phyloP scores from a whole-genome alignment of 37 sponge, comb jelly and placozoan genomes.

The Aplysina aerophoba region DNA sequence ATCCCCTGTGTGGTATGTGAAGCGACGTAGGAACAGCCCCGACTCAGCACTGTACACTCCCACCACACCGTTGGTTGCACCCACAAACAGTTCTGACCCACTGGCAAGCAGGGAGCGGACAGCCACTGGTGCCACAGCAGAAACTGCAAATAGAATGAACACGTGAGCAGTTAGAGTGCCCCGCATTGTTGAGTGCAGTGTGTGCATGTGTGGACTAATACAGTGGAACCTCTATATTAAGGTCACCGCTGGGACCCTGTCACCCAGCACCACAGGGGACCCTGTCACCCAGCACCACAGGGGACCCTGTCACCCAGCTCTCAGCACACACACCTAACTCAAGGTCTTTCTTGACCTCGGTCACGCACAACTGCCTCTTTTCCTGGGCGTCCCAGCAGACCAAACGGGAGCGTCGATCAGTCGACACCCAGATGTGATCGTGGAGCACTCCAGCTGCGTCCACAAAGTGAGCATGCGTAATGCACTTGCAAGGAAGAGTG shows the following conservation, averaged over 20 bases:
- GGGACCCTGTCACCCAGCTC: too few relatives aligned
- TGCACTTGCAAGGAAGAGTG: conserved; percentile 45
- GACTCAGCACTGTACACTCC: conserved; percentile 34
- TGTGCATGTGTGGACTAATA: background rate
- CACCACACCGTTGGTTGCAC: conserved; percentile 26
- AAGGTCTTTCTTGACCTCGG: conserved; percentile 48
- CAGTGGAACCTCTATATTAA: background rate
- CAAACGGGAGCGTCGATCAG: conserved; percentile 32
- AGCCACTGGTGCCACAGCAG: background rate
- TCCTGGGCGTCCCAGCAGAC: conserved; percentile 67
- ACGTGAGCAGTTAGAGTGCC: too few relatives aligned
- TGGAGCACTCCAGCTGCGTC: conserved; percentile 8
- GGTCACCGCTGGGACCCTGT: background rate
- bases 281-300: too few relatives aligned
- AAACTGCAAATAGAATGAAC: background rate
- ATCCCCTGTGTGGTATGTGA: conserved; percentile 44
- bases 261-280: too few relatives aligned
- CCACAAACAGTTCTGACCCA: conserved; percentile 20
- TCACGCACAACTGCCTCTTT: conserved; percentile 27
- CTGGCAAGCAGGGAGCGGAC: conserved; percentile 22
- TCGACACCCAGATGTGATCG: conserved; percentile 69
- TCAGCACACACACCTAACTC: conserved; percentile 35
- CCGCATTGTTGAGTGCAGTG: background rate
- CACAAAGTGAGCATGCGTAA: conserved; percentile 47
- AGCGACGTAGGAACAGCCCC: conserved; percentile 36